Conservation (phyloP, 2,888 invertebrate genomes). For the Meiosimyza decipiens region DNA sequence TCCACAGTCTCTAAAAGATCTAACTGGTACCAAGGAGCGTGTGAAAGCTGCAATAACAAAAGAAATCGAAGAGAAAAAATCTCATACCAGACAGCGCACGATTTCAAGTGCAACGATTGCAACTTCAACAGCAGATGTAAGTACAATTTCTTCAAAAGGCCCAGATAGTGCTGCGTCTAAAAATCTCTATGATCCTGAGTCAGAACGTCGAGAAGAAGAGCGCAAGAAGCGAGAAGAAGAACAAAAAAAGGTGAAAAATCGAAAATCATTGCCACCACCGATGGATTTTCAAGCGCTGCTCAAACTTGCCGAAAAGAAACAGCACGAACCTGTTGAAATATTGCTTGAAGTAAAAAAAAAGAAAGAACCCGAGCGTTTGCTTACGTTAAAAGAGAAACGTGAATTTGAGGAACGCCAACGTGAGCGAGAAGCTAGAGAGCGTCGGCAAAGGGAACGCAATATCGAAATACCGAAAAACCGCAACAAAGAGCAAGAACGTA, state of each 20-base stretch:
- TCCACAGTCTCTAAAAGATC: slow-evolving; percentile 59
- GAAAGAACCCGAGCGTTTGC: slow-evolving; percentile 75
- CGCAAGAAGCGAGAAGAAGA: slow-evolving; percentile 60
- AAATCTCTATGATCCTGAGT: slow-evolving; percentile 61
- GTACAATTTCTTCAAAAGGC: slow-evolving; percentile 30
- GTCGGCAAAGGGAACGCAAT: slow-evolving; percentile 63
- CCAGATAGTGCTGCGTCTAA: slow-evolving; percentile 49
- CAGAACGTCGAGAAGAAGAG: slow-evolving; percentile 56
- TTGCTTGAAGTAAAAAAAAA: slow-evolving; percentile 66
- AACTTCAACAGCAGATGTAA: background rate
- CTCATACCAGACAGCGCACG: slow-evolving; percentile 66
- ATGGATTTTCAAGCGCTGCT: slow-evolving; percentile 83
- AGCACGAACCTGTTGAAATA: slow-evolving; percentile 79
- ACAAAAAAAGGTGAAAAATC: slow-evolving; percentile 70
- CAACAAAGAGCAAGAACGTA: slow-evolving; percentile 32
- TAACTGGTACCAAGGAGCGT: slow-evolving; percentile 75
- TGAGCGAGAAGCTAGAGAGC: slow-evolving; percentile 70
- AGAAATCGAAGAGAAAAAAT: slow-evolving; percentile 78
- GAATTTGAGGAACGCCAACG: slow-evolving; percentile 81
- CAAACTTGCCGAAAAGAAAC: slow-evolving; percentile 86
- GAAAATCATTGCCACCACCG: slow-evolving; percentile 74
- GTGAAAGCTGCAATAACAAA: slow-evolving; percentile 80
- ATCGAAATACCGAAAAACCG: slow-evolving; percentile 47
- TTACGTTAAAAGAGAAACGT: slow-evolving; percentile 84
- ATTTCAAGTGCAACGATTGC: slow-evolving; percentile 42